Base-by-base conservation (phyloP, 2,888 invertebrate species). In the Dicyrtoma fusca region DNA sequence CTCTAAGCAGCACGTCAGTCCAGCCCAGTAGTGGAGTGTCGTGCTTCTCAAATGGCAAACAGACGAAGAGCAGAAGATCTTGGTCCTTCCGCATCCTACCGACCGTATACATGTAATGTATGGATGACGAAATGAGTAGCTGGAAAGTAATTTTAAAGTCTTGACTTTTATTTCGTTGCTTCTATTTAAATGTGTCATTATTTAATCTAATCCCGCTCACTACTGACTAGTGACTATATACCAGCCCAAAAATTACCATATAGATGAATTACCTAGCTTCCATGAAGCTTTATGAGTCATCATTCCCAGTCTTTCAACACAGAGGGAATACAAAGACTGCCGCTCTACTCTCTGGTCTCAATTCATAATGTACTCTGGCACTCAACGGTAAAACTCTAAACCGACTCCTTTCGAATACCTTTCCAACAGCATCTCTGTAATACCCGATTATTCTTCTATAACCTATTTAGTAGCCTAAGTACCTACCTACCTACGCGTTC, bases 261-360 rank as follows among this genome's bases (percentile, higher is more conserved):
- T 42, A 62, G 62, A 62, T 59, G 59, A 59, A 26, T 17, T 49
- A 49, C 49, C 17, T 17, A 17, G 45, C 44, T 62, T 45, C 42
- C 62, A 62, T 62, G 17, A 62, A 62, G 26, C n/a, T 62, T 62
- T 62, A 62, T 21, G 42, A 62, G 62, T 45, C 62, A 59, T 59
- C 11, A 59, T 59, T 26, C 62, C 49, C 49, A 34, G 34, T 34
- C 34, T 34, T 5, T 34, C 34, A 34, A 34, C 34, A 34, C 34
- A n/a, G n/a, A n/a, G n/a, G n/a, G n/a, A n/a, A n/a, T n/a, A n/a
- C n/a, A n/a, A n/a, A n/a, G n/a, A n/a, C n/a, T n/a, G n/a, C n/a
- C n/a, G n/a, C n/a, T n/a, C n/a, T n/a, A n/a, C n/a, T n/a, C n/a
- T n/a, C n/a, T n/a, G n/a, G n/a, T n/a, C n/a, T n/a, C n/a, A n/a